These are phyloP conservation scores for Drosophila borealis DNA, from an alignment of 2,888 invertebrate genomes.

Conservation along the genomic window DNA sequence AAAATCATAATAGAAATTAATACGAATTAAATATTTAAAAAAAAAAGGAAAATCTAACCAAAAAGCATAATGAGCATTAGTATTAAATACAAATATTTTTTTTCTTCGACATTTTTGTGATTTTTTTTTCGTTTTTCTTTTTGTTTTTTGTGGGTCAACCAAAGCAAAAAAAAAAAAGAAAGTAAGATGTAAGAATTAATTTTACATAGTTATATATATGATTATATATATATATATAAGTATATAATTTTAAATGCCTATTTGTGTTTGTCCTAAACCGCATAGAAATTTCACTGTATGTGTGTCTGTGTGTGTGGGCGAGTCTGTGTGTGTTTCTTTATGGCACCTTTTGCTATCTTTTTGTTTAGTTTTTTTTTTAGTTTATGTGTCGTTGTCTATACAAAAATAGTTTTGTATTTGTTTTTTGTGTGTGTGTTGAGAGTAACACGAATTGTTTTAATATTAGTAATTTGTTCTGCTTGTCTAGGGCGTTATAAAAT, in stretches of 20 bases:
- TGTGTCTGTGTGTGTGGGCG: conserved; percentile 35
- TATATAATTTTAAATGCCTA: conserved; percentile 64
- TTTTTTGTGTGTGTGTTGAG: neutral
- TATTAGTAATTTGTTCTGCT: conserved; percentile 59
- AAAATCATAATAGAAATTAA: conserved; percentile 41
- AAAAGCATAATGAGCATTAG: conserved; percentile 54
- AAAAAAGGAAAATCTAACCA: conserved; percentile 1
- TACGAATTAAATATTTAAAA: conserved; percentile 16
- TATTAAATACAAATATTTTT: conserved; percentile 32
- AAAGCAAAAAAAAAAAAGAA: conserved; percentile 22
- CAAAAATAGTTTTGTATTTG: conserved; percentile 48
- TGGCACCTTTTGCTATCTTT: conserved; percentile 78
- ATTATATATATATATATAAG: conserved; percentile 21
- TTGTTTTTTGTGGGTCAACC: conserved; percentile 39
- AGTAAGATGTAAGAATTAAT: conserved; percentile 18
- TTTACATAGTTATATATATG: conserved; percentile 14
- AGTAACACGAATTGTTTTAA: conserved; percentile 28
- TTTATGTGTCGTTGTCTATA: conserved; percentile 47
- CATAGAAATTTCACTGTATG: conserved; percentile 56
- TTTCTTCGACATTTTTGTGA: conserved; percentile 8
- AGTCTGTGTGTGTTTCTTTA: conserved; percentile 57
- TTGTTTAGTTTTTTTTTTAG: conserved; percentile 44
- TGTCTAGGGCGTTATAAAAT: conserved; percentile 69
- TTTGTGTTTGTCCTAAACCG: conserved; percentile 69
- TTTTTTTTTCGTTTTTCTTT: conserved; percentile 8